A percentile compares a stretch with the other conserved stretches of the same genome.
These are phyloP conservation scores for Osmerus eperlanus DNA, from an alignment of 2,113 vertebrate species.

Conservation along the genomic window DNA sequence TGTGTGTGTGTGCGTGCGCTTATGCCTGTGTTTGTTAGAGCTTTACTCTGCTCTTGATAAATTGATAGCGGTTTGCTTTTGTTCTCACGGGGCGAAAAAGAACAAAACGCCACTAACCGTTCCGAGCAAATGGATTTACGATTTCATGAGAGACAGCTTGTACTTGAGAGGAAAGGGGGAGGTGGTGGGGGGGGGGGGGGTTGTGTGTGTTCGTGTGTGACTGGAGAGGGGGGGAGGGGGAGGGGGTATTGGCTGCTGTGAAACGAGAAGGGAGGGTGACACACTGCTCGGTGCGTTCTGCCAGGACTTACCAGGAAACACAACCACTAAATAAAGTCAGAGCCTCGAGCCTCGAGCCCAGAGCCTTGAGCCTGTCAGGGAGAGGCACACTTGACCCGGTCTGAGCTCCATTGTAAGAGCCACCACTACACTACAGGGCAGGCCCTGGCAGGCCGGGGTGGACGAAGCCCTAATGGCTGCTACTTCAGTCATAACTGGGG, in stretches of 20 bases:
- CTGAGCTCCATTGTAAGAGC: no score
- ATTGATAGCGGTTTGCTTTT: constrained; percentile 65
- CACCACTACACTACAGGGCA: no score
- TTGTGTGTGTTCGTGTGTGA: background rate
- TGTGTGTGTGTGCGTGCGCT: constrained; percentile 1
- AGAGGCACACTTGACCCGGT: no score
- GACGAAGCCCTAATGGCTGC: background rate
- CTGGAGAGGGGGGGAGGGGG: background rate
- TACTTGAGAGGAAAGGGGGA: constrained; percentile 17
- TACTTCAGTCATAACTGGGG: background rate
- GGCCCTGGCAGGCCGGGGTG: no score
- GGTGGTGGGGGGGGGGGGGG: constrained; percentile 17
- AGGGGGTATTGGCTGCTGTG: background rate
- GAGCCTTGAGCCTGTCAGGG: no score
- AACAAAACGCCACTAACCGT: constrained; percentile 56
- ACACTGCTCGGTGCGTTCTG: no score
- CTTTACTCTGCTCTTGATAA: constrained; percentile 55
- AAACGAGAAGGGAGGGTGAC: no score
- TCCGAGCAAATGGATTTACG: constrained; percentile 61
- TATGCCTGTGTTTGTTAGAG: constrained; percentile 12
- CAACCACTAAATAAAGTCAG: no score
- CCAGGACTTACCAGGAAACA: no score
- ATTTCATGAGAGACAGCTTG: constrained; percentile 40
- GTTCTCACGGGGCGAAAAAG: constrained; percentile 48
- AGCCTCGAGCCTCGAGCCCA: no score